Conservation (phyloP, 2,888 invertebrate species). For the Drepana falcataria region DNA sequence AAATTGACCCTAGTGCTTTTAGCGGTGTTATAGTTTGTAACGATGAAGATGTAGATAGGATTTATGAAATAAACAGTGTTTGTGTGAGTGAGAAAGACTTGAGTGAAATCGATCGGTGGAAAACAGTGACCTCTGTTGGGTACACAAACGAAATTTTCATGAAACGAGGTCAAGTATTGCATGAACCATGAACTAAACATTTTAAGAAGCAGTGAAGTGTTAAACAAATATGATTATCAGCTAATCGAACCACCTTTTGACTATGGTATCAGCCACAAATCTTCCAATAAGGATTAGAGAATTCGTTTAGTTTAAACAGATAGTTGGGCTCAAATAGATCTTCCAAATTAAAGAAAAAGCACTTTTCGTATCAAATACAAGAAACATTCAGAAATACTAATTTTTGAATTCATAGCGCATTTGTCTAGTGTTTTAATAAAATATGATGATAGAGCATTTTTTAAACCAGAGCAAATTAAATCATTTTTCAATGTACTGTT, state of each 20-base stretch:
- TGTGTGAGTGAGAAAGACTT: constrained; percentile 16
- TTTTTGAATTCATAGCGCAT: no score
- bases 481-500: not conserved
- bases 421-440: not conserved
- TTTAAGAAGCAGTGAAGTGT: not conserved
- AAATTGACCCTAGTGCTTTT: constrained; percentile 10
- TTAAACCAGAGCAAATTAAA: constrained; percentile 22
- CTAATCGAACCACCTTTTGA: constrained; percentile 5
- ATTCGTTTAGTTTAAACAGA: constrained; percentile 12
- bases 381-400: no score
- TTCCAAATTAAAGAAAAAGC: constrained; percentile 17
- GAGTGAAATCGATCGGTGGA: constrained; percentile 46
- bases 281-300: constrained; percentile 41
- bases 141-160: constrained; percentile 11
- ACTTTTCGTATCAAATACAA: not conserved
- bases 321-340: constrained; percentile 26
- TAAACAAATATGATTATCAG: not conserved
- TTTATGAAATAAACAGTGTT: constrained; percentile 30
- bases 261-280: constrained; percentile 17
- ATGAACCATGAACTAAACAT: constrained; percentile 20
- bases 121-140: constrained; percentile 54
- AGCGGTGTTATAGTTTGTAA: constrained; percentile 17
- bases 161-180: constrained; percentile 25
- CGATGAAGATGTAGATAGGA: constrained; percentile 23
- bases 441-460: constrained; percentile 26